These are phyloP conservation scores for Halichondria panicea DNA, from an alignment of 37 sponge, comb jelly and placozoan species.

Conservation along the genomic window DNA sequence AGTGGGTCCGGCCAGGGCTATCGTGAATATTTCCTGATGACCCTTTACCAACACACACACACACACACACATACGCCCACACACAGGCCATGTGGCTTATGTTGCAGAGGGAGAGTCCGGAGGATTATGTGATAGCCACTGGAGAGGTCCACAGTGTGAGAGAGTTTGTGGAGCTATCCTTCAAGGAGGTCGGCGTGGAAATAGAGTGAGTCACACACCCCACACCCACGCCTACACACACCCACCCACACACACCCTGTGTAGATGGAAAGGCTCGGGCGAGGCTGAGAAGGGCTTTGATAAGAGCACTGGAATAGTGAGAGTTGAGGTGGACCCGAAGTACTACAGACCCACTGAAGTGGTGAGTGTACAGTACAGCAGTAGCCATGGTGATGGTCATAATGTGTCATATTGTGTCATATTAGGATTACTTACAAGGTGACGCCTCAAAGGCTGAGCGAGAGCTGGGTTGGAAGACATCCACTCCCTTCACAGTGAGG, in stretches of 20 bases:
- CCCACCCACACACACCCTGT: neutral
- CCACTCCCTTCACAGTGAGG: constrained; percentile 58
- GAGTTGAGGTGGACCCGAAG: constrained; percentile 77
- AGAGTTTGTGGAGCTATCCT: constrained; percentile 82
- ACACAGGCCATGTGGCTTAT: constrained; percentile 93
- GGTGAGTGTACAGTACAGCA: constrained; percentile 45
- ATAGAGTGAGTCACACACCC: constrained; percentile 58
- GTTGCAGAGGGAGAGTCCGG: constrained; percentile 85
- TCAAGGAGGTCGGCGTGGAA: constrained; percentile 58
- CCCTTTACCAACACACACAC: no score
- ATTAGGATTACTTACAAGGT: constrained; percentile 79
- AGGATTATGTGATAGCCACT: constrained; percentile 87
- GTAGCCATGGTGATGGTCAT: neutral
- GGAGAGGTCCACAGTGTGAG: constrained; percentile 86
- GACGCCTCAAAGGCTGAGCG: constrained; percentile 76
- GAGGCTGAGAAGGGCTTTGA: constrained; percentile 79
- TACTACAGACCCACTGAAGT: constrained; percentile 95
- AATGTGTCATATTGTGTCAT: neutral
- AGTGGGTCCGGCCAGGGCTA: no score
- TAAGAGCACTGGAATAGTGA: constrained; percentile 67
- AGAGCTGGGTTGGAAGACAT: constrained; percentile 74
- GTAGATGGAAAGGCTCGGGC: constrained; percentile 87
- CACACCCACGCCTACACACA: neutral
- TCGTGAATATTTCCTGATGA: no score
- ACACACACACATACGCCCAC: no score